Base-by-base conservation (phyloP, 2,113 vertebrate species). In the Smithornis capensis region DNA sequence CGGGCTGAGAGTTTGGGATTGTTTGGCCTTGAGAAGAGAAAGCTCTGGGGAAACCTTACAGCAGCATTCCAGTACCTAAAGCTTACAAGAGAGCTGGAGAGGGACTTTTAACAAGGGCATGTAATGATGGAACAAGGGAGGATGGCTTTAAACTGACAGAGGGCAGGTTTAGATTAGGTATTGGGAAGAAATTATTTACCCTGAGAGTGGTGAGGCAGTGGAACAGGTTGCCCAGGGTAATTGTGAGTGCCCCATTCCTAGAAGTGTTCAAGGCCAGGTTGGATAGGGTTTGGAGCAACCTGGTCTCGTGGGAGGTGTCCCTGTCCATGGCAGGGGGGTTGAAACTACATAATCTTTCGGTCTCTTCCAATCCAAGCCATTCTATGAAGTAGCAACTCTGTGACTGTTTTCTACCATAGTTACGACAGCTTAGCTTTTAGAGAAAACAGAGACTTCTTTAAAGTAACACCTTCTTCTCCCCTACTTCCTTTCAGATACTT, bases 401-500 rank as follows among this genome's bases (percentile, higher is more conserved):
- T 12, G 18, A 37, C 27, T 87, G 31, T 29, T 71, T 83, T 59
- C 60, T 73, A 14, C 7, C 3, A 1, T 4, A 84, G 16, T 23
- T 60, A 52, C 5, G 73, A 1, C 21, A 57, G 8, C 12, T 62
- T 4, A 12, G 37, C 47, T 92, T 82, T 64, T 38, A 31, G 12
- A 78, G 18, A 44, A 91, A 40, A 56, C 6, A 53, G 22, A 68
- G 65, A 49, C 10, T 47, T 70, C 15, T 63, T 44, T 63, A 38
- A 75, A 89, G 74, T 29, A 35, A 17, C 10, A 64, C 29, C 3
- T 69, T 33, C 10, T 67, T 55, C 37, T 25, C 5, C 28, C 23
- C 8, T 21, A 1, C 8, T 28, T 53, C 29, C n/a, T 56, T 67
- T 71, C 64, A 83, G 7, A 53, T 38, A 97, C 98, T 98, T 97